Percentiles rank a stretch among this genome's conserved stretches.
Conservation (phyloP, 2,797 vertebrate genomes). For the Periophthalmus magnuspinnatus region DNA sequence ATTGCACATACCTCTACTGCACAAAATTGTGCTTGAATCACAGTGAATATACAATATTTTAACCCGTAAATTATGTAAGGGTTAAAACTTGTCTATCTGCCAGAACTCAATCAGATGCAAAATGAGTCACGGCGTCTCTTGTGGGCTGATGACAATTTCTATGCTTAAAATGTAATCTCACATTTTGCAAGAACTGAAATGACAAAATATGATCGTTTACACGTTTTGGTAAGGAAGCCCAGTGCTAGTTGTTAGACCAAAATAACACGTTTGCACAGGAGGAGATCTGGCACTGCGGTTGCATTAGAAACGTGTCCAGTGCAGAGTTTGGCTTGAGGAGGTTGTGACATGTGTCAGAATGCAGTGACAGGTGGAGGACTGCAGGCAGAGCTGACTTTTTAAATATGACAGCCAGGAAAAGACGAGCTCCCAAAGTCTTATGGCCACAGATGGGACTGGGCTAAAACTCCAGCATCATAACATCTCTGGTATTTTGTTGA, state of each 20-base stretch:
- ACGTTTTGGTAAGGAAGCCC: neutral
- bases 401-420: neutral
- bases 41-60: neutral
- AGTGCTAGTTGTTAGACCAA: neutral
- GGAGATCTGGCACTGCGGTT: neutral
- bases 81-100: neutral
- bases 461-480: too few species aligned
- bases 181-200: neutral
- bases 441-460: neutral
- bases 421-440: neutral
- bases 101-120: neutral
- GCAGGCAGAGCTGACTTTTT: neutral
- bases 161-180: neutral
- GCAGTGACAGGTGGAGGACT: neutral
- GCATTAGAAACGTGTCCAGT: neutral
- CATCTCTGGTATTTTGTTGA: neutral
- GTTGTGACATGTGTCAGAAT: constrained; percentile 3
- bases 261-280: neutral
- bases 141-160: neutral
- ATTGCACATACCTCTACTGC: neutral
- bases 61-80: neutral
- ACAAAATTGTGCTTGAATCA: neutral
- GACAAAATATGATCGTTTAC: neutral
- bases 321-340: neutral
- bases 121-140: neutral